phyloP scores from a whole-genome alignment of 2,113 vertebrate species.

The Ptilonorhynchus violaceus region DNA sequence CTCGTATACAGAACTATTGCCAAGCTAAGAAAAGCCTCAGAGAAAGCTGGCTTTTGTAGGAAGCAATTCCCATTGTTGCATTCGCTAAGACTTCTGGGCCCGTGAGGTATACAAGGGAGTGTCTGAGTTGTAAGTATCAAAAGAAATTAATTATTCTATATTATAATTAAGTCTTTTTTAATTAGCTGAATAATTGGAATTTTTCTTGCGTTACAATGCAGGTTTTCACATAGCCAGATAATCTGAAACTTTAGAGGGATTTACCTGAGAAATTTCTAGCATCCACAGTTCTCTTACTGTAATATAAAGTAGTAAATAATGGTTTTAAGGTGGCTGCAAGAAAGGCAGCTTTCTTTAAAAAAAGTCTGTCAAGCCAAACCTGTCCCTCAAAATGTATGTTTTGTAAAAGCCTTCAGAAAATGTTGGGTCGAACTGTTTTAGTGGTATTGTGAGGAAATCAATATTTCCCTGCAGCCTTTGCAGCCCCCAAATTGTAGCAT shows the following conservation, averaged over 20 bases:
- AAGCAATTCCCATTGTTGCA: constrained; percentile 21
- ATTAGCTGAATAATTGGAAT: constrained; percentile 51
- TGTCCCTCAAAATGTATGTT: constrained; percentile 53
- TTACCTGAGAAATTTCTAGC: constrained; percentile 24
- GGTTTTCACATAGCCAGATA: neutral
- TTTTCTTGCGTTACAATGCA: neutral
- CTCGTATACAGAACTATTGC: neutral
- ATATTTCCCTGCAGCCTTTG: constrained; percentile 63
- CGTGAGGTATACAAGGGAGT: constrained; percentile 36
- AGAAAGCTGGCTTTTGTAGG: neutral
- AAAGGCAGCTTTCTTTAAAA: constrained; percentile 4
- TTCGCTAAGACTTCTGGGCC: neutral
- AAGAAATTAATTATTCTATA: constrained; percentile 62
- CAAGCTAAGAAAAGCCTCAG: neutral
- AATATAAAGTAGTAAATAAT: neutral
- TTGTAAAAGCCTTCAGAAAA: constrained; percentile 58
- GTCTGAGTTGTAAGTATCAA: constrained; percentile 63
- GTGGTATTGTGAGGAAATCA: constrained; percentile 53
- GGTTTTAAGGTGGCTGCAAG: neutral
- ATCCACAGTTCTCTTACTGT: neutral
- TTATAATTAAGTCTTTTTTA: constrained; percentile 61
- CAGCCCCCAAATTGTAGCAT: constrained; percentile 18
- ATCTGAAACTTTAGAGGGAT: neutral
- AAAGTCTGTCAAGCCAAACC: constrained; percentile 10
- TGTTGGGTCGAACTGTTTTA: constrained; percentile 54